Conservation (phyloP, 2,797 vertebrate species). For the Sebastes minor region DNA sequence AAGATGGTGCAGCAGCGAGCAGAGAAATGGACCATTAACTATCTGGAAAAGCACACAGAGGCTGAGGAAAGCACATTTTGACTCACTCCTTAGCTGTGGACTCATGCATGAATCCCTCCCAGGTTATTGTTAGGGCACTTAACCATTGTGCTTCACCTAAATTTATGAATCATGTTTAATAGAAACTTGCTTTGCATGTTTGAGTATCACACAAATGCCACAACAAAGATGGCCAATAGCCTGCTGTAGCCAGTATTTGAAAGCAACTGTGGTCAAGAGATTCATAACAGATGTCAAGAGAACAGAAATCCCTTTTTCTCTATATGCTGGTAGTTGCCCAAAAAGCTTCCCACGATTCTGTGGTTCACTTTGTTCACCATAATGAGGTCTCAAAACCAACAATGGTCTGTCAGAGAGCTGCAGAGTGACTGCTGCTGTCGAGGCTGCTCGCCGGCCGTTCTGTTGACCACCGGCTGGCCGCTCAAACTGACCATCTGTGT, state of each 20-base stretch:
- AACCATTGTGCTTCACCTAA: slow-evolving; percentile 6
- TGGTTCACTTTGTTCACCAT: slow-evolving; percentile 27
- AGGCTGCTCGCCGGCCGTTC: neutral
- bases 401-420: slow-evolving; percentile 29
- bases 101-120: slow-evolving; percentile 13
- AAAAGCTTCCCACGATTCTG: slow-evolving; percentile 27
- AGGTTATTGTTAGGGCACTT: neutral
- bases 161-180: slow-evolving; percentile 14
- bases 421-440: neutral
- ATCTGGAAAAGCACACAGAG: slow-evolving; percentile 48
- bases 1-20: slow-evolving; percentile 51
- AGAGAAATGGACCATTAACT: slow-evolving; percentile 59
- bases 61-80: slow-evolving; percentile 53
- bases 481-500: slow-evolving; percentile 21
- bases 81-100: slow-evolving; percentile 30
- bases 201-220: slow-evolving; percentile 13
- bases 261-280: slow-evolving; percentile 22
- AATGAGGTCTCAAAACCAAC: slow-evolving; percentile 49
- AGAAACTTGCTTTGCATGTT: slow-evolving; percentile 18
- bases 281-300: slow-evolving; percentile 28
- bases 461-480: slow-evolving; percentile 25
- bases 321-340: slow-evolving; percentile 25
- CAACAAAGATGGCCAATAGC: neutral
- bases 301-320: slow-evolving; percentile 39
- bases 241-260: neutral